Percentiles rank a stretch among this genome's conserved stretches.
Evolutionary conservation across 2,113 vertebrate species (phyloP).

Genomic region (Atractosteus spatula): DNA sequence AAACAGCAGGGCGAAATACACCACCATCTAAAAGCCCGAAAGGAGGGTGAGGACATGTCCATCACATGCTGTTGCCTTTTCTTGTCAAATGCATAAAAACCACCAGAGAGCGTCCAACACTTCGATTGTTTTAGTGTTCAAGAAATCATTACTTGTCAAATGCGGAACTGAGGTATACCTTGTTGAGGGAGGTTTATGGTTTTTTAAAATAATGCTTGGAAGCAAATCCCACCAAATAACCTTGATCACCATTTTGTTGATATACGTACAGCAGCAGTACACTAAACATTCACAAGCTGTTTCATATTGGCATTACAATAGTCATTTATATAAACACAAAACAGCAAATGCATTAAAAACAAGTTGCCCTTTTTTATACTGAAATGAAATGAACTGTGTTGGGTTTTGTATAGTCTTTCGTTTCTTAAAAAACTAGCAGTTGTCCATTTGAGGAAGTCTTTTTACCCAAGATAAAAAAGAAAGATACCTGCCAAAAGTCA

Average conservation of each 20-base stretch:
- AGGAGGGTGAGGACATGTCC: constrained; percentile 63
- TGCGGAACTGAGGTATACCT: constrained; percentile 97
- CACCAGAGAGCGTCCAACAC: constrained; percentile 66
- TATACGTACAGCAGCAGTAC: constrained; percentile 94
- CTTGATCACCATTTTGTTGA: constrained; percentile 77
- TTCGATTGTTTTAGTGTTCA: constrained; percentile 77
- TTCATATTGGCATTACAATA: constrained; percentile 96
- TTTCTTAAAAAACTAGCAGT: constrained; percentile 73
- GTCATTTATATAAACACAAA: constrained; percentile 83
- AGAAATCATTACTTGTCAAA: constrained; percentile 70
- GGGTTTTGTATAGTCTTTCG: constrained; percentile 29
- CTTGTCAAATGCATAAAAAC: constrained; percentile 73
- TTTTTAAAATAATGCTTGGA: constrained; percentile 85
- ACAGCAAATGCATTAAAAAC: constrained; percentile 85
- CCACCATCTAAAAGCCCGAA: constrained; percentile 67
- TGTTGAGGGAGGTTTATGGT: constrained; percentile 92
- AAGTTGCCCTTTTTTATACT: constrained; percentile 76
- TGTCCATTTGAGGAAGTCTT: constrained; percentile 70
- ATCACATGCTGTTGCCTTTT: constrained; percentile 55
- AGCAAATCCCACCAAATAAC: constrained; percentile 78
- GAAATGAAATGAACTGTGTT: constrained; percentile 80
- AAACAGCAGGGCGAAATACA: constrained; percentile 47
- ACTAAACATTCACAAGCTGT: constrained; percentile 99
- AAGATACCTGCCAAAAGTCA: constrained; percentile 47
- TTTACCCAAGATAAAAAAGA: constrained; percentile 35